Percentiles rank a stretch among this genome's conserved stretches.
Evolutionary conservation across 2,797 vertebrate species (phyloP).

Genomic region (Margarornis squamiger): DNA sequence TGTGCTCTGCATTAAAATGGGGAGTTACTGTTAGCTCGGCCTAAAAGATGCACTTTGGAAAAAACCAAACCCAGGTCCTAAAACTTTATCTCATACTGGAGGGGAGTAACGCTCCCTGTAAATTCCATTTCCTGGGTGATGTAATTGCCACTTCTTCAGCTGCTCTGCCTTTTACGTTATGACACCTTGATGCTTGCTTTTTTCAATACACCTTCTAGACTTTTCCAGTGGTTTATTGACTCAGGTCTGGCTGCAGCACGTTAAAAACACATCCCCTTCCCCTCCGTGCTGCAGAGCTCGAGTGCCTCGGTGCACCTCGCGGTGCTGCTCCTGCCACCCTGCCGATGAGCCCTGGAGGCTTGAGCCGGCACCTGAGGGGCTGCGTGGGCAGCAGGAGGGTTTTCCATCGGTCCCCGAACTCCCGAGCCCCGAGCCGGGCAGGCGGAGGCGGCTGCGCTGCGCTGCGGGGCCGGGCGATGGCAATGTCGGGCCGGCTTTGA

Average conservation of each 20-base stretch:
- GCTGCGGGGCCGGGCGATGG: constrained; percentile 34
- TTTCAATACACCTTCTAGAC: background rate
- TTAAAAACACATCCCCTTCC: background rate
- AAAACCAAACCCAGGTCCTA: background rate
- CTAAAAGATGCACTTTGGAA: background rate
- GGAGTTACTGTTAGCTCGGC: background rate
- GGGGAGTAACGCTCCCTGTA: accelerated
- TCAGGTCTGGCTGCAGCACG: accelerated
- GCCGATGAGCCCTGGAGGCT: background rate
- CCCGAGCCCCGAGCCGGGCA: background rate
- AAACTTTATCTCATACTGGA: background rate
- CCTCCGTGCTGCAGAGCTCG: accelerated
- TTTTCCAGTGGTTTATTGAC: background rate
- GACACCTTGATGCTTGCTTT: background rate
- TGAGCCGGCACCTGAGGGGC: background rate
- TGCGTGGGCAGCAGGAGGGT: background rate
- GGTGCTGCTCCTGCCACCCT: background rate
- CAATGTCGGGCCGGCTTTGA: constrained; percentile 15
- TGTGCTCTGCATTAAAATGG: background rate
- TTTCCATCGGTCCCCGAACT: background rate
- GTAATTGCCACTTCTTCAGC: background rate
- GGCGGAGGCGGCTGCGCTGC: background rate
- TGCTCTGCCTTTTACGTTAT: background rate
- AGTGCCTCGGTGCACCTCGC: accelerated
- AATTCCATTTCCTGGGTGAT: background rate